Evolutionary conservation across 2,888 invertebrate species (phyloP).

Genomic region (Eupithecia tripunctaria): DNA sequence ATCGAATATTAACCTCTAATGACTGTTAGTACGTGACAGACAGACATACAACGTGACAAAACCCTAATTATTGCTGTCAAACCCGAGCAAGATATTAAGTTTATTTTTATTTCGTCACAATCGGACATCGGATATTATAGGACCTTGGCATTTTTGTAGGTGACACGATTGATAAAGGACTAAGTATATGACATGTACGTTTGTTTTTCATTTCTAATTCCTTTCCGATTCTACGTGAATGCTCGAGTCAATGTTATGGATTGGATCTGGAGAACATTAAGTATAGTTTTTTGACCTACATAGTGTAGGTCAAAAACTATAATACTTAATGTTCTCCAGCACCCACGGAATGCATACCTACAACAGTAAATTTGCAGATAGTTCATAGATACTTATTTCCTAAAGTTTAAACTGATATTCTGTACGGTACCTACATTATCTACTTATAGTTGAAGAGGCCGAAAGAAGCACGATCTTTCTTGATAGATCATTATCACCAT

Average conservation of each 20-base stretch:
- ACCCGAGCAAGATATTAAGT: conserved; percentile 64
- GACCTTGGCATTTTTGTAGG: conserved; percentile 40
- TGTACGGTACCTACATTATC: not conserved
- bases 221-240: not conserved
- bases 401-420: not conserved
- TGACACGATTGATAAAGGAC: conserved; percentile 20
- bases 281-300: not conserved
- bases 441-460: conserved; percentile 32
- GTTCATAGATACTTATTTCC: not conserved
- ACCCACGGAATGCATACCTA: not conserved
- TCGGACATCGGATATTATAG: conserved; percentile 36
- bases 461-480: conserved; percentile 39
- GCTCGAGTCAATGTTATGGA: not conserved
- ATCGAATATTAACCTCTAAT: conserved; percentile 64
- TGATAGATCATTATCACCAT: conserved; percentile 38
- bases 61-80: conserved; percentile 74
- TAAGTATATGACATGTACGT: conserved; percentile 14
- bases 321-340: too few species aligned
- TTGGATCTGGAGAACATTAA: not conserved
- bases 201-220: too few species aligned
- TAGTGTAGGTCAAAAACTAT: too few species aligned
- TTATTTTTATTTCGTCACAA: conserved; percentile 58
- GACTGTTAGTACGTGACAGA: conserved; percentile 68
- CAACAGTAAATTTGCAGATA: not conserved
- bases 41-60: conserved; percentile 71